Evolutionary conservation across 2,113 vertebrate genomes (phyloP).

Genomic region (Hyperoodon ampullatus): DNA sequence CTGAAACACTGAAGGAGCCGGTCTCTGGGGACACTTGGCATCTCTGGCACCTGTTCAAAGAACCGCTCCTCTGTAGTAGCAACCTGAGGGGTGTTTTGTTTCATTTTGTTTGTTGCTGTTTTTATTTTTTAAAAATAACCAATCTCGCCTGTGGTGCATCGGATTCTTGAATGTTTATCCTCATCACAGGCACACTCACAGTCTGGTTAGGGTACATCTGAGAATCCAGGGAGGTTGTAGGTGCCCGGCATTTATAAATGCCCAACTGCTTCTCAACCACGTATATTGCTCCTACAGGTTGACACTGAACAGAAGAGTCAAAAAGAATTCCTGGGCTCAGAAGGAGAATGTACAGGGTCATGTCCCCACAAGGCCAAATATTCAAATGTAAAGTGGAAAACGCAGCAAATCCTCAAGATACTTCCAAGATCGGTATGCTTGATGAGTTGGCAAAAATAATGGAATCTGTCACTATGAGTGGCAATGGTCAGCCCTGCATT

Average conservation of each 20-base stretch:
- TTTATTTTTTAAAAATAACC: neutral
- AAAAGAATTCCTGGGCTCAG: neutral
- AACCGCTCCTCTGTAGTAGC: slow-evolving; percentile 40
- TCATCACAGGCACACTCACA: neutral
- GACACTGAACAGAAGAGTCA: neutral
- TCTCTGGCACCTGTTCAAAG: slow-evolving; percentile 60
- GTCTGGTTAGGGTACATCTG: neutral
- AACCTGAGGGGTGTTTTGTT: neutral
- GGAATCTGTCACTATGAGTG: neutral
- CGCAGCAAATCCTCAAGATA: neutral
- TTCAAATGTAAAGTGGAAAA: neutral
- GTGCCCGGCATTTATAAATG: neutral
- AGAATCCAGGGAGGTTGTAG: neutral
- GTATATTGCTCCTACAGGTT: neutral
- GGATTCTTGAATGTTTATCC: neutral
- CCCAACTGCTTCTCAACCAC: neutral
- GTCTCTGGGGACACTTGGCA: slow-evolving; percentile 61
- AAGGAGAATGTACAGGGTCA: neutral
- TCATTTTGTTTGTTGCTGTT: neutral
- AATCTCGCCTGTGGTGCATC: neutral
- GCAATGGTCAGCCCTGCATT: neutral
- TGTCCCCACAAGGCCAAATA: neutral
- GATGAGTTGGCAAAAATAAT: neutral
- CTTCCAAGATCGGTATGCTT: neutral
- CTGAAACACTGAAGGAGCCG: neutral